Percentiles rank a stretch among this genome's conserved stretches.
Conservation (phyloP, 2,113 vertebrate genomes). For the Anguilla rostrata region DNA sequence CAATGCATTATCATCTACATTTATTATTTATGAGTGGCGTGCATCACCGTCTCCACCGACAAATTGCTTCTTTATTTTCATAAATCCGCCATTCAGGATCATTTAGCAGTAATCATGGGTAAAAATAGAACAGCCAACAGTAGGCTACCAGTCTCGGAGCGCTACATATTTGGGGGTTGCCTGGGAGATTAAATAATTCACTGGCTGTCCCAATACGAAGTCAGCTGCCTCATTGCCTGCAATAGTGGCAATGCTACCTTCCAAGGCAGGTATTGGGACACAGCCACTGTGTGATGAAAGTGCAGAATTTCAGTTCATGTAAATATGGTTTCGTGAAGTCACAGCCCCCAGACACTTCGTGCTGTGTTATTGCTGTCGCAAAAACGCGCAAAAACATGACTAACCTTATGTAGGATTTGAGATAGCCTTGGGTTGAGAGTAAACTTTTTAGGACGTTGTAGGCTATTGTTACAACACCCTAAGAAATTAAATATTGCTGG, state of each 20-base stretch:
- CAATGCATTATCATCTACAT: slow-evolving; percentile 51
- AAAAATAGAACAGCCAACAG: background rate
- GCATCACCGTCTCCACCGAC: background rate
- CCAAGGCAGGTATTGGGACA: too few relatives aligned
- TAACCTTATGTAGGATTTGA: too few relatives aligned
- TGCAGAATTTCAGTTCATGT: background rate
- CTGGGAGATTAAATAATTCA: background rate
- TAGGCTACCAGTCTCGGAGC: background rate
- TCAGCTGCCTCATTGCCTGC: too few relatives aligned
- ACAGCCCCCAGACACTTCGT: background rate
- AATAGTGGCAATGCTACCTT: too few relatives aligned
- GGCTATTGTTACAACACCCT: too few relatives aligned
- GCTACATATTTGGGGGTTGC: background rate
- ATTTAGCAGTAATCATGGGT: slow-evolving; percentile 6
- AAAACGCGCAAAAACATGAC: too few relatives aligned
- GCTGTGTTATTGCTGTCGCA: too few relatives aligned
- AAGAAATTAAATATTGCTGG: too few relatives aligned
- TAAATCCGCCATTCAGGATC: background rate
- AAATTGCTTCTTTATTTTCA: background rate
- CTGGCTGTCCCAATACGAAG: too few relatives aligned
- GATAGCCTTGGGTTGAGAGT: too few relatives aligned
- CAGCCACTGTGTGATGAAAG: slow-evolving; percentile 32
- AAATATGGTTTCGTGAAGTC: background rate
- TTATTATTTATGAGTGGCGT: slow-evolving; percentile 51
- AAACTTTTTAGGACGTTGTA: too few relatives aligned